Conservation (phyloP, 2,797 vertebrate species). For the Melanotaenia trifasciata region DNA sequence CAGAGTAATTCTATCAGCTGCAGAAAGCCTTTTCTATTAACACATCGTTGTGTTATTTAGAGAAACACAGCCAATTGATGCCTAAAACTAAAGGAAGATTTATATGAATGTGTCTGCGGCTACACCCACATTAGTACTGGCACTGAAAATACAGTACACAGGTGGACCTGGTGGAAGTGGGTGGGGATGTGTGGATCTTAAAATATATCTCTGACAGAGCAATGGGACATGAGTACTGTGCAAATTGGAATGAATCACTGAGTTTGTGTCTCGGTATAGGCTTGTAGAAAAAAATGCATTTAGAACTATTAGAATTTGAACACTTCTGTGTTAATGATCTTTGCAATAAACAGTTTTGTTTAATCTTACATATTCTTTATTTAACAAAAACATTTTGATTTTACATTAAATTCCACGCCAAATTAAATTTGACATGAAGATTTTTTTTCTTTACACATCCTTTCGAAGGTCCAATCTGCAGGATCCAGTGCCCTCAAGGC, state of each 20-base stretch:
- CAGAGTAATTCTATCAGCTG: constrained; percentile 55
- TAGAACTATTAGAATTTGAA: too few species aligned
- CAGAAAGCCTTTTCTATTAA: constrained; percentile 48
- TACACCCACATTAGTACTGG: constrained; percentile 40
- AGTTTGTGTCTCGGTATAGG: neutral
- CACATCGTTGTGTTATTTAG: constrained; percentile 70
- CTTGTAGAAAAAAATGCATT: too few species aligned
- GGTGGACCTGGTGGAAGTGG: constrained; percentile 60
- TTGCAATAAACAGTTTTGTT: too few species aligned
- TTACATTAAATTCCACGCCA: too few species aligned
- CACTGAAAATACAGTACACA: constrained; percentile 50
- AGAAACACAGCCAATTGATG: constrained; percentile 59
- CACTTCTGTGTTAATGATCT: too few species aligned
- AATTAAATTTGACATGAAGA: too few species aligned
- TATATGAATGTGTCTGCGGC: constrained; percentile 45
- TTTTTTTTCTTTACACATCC: too few species aligned
- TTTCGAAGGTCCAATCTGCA: too few species aligned
- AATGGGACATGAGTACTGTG: constrained; percentile 36
- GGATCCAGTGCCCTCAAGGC: too few species aligned
- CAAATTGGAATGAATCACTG: constrained; percentile 48
- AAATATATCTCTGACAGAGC: constrained; percentile 60
- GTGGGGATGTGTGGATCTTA: constrained; percentile 59
- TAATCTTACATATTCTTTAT: too few species aligned
- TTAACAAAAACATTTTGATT: too few species aligned
- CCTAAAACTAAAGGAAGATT: constrained; percentile 40